Evolutionary conservation across 2,797 vertebrate genomes (phyloP), one percentile per base, ranked within the genome.

Genomic region (Artibeus lituratus): DNA sequence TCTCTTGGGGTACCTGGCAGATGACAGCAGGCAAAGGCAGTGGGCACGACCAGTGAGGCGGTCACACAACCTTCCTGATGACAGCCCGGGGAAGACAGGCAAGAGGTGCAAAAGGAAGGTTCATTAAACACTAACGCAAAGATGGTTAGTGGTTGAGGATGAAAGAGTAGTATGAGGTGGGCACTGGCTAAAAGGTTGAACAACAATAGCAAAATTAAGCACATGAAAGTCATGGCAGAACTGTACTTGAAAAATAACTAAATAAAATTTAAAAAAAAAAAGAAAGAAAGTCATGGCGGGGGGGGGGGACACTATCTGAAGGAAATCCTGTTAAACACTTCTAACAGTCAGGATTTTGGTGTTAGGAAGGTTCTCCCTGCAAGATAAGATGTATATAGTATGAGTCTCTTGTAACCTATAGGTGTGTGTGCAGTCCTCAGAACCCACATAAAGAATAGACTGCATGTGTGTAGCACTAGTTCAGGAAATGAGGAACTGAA

Each of bases 31-130:
- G 59, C 47, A 44, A 11, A 53, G 57, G 37, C 65, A 5, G 26
- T 18, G 55, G 65, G 5, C 3, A 16, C 7, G 24, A 4, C n/a
- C 2, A 5, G 35, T 5, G 5, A 49, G 35, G 10, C 37, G 51
- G 35, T 55, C 1, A 6, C 29, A 0, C 21, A 29, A 0, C 37
- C 39, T 72, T 76, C 15, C 7, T 0, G 0, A 9, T 1, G 35
- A 29, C 16, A n/a, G 24, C 22, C 57, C 7, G 1, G 2, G 19
- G 16, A 8, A 47, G 47, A 53, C 5, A 21, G 3, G 5, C 18
- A 4, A 7, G 55, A 9, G 29, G 3, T 7, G 4, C 59, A 8
- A 59, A 47, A 42, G 26, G 4, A 10, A 49, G 24, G 16, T 12
- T 69, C 32, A 2, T 1, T 26, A 39, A 59, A 10, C 8, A 21